Evolutionary conservation across 35 echinoderm and acorn worm species (phyloP), one percentile per base, ranked within the genome.

Genomic region (Lytechinus variegatus): DNA sequence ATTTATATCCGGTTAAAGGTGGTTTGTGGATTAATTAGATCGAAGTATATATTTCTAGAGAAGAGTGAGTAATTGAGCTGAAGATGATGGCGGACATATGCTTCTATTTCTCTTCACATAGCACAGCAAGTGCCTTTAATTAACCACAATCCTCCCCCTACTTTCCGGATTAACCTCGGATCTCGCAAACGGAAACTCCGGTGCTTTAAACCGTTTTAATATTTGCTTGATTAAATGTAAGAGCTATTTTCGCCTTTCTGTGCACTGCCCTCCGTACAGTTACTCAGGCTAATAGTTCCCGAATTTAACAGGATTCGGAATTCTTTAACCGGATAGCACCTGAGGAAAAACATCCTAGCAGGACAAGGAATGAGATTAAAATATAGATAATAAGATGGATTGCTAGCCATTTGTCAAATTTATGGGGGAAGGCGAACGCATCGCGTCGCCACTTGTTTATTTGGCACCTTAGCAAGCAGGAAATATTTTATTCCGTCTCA

Each of bases 401-500:
- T 90, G 88, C 33, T 90, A 90, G 33, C 52, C 33, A 90, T 90
- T 90, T 90, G 88, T 90, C 88, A 90, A 90, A 90, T 90, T 90
- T 90, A 33, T 90, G 88, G 88, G 9, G 88, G 52, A 44, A 10
- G 28, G 52, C 88, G 10, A 52, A 44, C 52, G 88, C 27, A 90
- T 90, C 88, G 52, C 52, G 88, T 90, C 88, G 88, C 88, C 88
- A 90, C 88, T 90, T 90, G 88, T 90, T 90, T 90, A 90, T 28
- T 90, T 52, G 52, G 0, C 33, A 44, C 52, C 16, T 7, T 79
- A 24, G 19, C 21, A 24, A n/a, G 66, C 66, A 79, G 66, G 66
- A 79, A 79, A 79, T 79, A 16, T 79, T 79, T 79, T n/a, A 79
- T 79, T 79, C 66, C 66, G 52, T 90, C 52, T 52, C 52, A 52